phyloP scores from a whole-genome alignment of 2,797 vertebrate species.

The Steatocranus sp. region DNA sequence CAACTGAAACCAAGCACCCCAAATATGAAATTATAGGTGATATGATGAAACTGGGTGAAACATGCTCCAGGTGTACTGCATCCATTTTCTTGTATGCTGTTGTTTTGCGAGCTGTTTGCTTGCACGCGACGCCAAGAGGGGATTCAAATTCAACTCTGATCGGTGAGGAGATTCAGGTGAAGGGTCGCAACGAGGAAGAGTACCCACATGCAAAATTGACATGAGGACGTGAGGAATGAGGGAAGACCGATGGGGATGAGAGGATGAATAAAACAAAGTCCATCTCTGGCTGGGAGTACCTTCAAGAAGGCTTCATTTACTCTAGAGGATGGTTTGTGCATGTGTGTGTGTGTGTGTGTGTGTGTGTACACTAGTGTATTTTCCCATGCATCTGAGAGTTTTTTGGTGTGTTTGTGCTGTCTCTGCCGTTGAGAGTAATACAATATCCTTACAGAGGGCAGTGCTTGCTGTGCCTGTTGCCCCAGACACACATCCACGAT shows the following conservation, averaged over 20 bases:
- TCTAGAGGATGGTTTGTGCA: slow-evolving; percentile 63
- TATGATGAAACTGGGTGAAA: slow-evolving; percentile 74
- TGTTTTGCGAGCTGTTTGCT: slow-evolving; percentile 14
- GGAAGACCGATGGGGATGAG: slow-evolving; percentile 32
- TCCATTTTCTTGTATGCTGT: slow-evolving; percentile 35
- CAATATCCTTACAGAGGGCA: slow-evolving; percentile 72
- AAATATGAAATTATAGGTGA: slow-evolving; percentile 28
- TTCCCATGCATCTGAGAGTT: slow-evolving; percentile 33
- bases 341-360: slow-evolving; percentile 26
- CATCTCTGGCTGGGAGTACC: slow-evolving; percentile 69
- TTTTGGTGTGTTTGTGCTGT: slow-evolving; percentile 14
- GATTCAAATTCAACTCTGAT: slow-evolving; percentile 65
- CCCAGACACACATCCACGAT: slow-evolving; percentile 64
- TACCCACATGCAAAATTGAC: slow-evolving; percentile 74
- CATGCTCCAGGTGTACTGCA: slow-evolving; percentile 57
- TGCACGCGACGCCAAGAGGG: slow-evolving; percentile 30
- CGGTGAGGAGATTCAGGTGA: slow-evolving; percentile 56
- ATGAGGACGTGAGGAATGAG: slow-evolving; percentile 58
- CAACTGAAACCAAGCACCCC: slow-evolving; percentile 30
- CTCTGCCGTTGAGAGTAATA: slow-evolving; percentile 47
- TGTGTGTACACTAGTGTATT: slow-evolving; percentile 35
- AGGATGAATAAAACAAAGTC: slow-evolving; percentile 78
- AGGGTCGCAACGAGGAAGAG: slow-evolving; percentile 55
- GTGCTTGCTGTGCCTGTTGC: slow-evolving; percentile 60
- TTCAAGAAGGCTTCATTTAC: slow-evolving; percentile 79